Base-by-base conservation (phyloP, 2,888 invertebrate genomes). In the Ichneumon xanthorius region DNA sequence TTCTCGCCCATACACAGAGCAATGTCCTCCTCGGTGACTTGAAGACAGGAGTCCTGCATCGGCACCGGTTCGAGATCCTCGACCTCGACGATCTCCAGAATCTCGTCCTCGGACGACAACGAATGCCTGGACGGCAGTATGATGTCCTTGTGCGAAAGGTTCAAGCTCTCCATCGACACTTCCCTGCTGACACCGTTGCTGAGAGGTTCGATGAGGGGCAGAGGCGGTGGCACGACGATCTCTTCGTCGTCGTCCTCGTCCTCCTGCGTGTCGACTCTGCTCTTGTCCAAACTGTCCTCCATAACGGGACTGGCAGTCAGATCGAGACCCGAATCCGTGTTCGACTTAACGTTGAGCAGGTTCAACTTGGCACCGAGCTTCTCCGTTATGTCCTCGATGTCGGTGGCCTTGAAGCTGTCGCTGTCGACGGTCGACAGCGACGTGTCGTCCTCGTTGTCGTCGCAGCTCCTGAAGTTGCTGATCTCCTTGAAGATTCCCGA, bases 1-100 rank as follows among this genome's bases (percentile, higher is more conserved):
- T 96, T 96, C 91, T 97, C 96, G 58, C 96, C 96, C 97, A 98
- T 98, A 90, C 98, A 97, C 77, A 96, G 95, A 4, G 98, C 97
- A 86, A 98, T 98, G 92, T 98, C 98, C 94, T 98, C 98, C 94
- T 98, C 98, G 6, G 98, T 98, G 76, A 98, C 98, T 95, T 98
- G 98, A 78, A 98, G 95, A 89, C 98, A 98, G 84, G 96, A 96
- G 93, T 97, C 98, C 94, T 97, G 97, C 95, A 96, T 98, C 70
- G 97, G 97, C 22, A 98, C 98, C 14, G 97, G 97, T 93, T 97
- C 97, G 88, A 96, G 95, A 93, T 97, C 97, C 91, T 97, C 97
- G 9, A 97, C 96, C 94, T 97, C 97, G 88, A 97, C 96, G 86
- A 97, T 97, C 94, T 97, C 97, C 91, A 97, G 94, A 86, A 97